Conservation (phyloP, 2,888 invertebrate species). For the Anarsia innoxiella region DNA sequence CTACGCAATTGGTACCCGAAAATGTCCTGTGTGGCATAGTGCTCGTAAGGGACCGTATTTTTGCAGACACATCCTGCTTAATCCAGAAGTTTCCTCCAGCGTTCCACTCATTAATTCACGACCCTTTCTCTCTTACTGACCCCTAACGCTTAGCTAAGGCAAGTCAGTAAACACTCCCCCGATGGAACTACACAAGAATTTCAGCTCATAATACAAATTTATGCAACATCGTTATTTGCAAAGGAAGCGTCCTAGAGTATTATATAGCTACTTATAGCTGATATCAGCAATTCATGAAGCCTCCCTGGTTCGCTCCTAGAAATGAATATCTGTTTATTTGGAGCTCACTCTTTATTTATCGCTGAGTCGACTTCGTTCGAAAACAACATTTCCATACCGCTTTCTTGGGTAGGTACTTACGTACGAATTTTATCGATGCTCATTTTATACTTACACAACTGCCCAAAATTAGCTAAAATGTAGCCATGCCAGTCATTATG, state of each 20-base stretch:
- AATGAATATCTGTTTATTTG: slow-evolving; percentile 38
- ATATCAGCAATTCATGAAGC: slow-evolving; percentile 61
- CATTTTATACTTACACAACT: too few species aligned
- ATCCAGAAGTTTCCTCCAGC: too few species aligned
- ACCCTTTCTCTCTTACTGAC: slow-evolving; percentile 24
- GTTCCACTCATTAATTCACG: slow-evolving; percentile 33
- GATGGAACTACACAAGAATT: slow-evolving; percentile 28
- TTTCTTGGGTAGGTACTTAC: too few species aligned
- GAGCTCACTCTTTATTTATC: slow-evolving; percentile 36
- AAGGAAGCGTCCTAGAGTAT: slow-evolving; percentile 41
- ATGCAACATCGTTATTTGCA: slow-evolving; percentile 50
- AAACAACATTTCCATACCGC: slow-evolving; percentile 23
- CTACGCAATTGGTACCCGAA: too few species aligned
- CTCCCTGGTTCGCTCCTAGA: slow-evolving; percentile 27
- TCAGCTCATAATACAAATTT: slow-evolving; percentile 37
- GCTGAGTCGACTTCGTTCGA: slow-evolving; percentile 22
- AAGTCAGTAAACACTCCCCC: slow-evolving; percentile 28
- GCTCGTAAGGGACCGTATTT: slow-evolving; percentile 14
- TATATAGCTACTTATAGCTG: too few species aligned
- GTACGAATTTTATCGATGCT: too few species aligned
- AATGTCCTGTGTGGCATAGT: slow-evolving; percentile 9
- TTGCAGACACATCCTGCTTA: slow-evolving; percentile 12
- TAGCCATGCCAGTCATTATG: too few species aligned
- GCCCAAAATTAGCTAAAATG: too few species aligned
- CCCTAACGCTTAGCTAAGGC: slow-evolving; percentile 20